A percentile compares a stretch with the other conserved stretches of the same genome.
phyloP scores from a whole-genome alignment of 2,113 vertebrate species.

The Otocyon megalotis region DNA sequence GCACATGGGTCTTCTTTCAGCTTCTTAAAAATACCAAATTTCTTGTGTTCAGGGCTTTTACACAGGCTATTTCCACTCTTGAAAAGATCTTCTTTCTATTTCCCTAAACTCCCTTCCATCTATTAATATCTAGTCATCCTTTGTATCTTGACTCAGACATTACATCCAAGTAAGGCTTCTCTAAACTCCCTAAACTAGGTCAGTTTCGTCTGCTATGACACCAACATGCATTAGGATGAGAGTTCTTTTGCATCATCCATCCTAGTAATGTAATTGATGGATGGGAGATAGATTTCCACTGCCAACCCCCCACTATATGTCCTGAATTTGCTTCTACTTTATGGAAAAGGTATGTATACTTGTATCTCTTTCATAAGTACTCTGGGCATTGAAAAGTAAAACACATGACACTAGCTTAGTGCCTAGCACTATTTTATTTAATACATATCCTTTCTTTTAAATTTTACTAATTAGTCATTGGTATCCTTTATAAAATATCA shows the following conservation, averaged over 20 bases:
- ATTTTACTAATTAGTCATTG: not conserved
- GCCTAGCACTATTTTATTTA: not conserved
- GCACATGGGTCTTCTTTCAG: not conserved
- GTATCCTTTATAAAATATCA: not conserved
- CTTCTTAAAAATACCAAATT: not conserved
- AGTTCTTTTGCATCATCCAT: not conserved
- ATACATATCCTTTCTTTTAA: not conserved
- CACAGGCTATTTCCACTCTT: not conserved
- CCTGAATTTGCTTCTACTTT: not conserved
- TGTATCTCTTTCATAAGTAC: not conserved
- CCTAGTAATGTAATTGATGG: not conserved
- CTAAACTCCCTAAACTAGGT: not conserved
- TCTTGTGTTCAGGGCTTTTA: not conserved
- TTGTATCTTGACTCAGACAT: not conserved
- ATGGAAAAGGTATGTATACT: not conserved
- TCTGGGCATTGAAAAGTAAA: conserved; percentile 7
- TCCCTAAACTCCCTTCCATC: not conserved
- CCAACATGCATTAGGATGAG: not conserved
- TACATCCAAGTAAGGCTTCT: not conserved
- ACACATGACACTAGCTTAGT: not conserved
- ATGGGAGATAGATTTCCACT: not conserved
- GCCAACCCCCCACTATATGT: not conserved
- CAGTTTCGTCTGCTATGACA: not conserved
- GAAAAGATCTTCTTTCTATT: not conserved
- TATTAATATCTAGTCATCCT: not conserved